Base-by-base conservation (phyloP, 2,888 invertebrate genomes). In the Cryptosula pallasiana region DNA sequence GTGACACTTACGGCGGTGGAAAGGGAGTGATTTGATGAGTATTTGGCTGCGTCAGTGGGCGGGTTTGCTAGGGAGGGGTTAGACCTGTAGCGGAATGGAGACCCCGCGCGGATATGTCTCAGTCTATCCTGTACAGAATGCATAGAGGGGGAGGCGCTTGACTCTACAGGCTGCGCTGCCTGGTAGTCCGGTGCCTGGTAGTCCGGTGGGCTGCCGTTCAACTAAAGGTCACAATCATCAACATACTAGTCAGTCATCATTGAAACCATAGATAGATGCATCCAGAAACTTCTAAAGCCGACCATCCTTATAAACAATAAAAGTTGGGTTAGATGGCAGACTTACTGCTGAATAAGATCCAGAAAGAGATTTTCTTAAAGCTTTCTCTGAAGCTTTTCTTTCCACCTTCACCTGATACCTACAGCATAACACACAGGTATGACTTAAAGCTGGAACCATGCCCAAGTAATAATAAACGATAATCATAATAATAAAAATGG, bases 331-430 rank as follows among this genome's bases (percentile, higher is more conserved):
- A 45, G 45, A 5, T 20, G 20, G 25, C 5, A 9, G 3, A 63
- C 32, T 32, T 63, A 63, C 63, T 13, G 20, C 27, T 5, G 63
- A 25, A 34, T 63, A 63, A 5, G 63, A 63, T 3, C 63, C 63
- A 9, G 63, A 32, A 2, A 63, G n/a, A 25, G 63, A 63, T 34
- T 63, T 63, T 27, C 32, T 27, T 34, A 63, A 27, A 13, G 63
- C 63, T n/a, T 63, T 63, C 27, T 63, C 63, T 32, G 63, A 63
- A 63, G 63, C 63, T 63, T 32, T 63, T 3, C 63, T 20, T 32
- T 63, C 63, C 27, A 63, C 9, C 32, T 63, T 63, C 20, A 63
- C 9, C 32, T 63, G 63, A 34, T 63, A 63, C n/a, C 63, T 63
- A 27, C 63, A 63, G 32, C 16, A 13, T 23, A 57, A 57, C 45